phyloP scores from a whole-genome alignment of 2,888 invertebrate species.

The Hedychridium roseum region DNA sequence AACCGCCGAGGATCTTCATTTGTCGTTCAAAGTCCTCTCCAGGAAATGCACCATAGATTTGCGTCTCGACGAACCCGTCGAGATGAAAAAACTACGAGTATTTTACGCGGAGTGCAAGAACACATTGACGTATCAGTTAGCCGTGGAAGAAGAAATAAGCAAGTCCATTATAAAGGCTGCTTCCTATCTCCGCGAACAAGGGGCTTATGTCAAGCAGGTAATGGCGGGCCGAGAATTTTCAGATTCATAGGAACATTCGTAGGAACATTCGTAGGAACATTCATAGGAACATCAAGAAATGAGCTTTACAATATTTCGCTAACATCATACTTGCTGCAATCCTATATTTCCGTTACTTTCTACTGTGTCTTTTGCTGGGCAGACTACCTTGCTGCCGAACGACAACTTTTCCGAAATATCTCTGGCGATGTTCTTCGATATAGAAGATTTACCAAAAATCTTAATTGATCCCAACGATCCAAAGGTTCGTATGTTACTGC shows the following conservation, averaged over 20 bases:
- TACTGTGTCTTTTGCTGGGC: too few relatives aligned
- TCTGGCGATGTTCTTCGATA: conserved; percentile 65
- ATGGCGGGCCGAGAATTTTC: too few relatives aligned
- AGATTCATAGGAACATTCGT: too few relatives aligned
- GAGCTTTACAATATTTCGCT: too few relatives aligned
- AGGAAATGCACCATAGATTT: conserved; percentile 63
- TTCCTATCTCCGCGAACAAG: conserved; percentile 65
- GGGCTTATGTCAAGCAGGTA: conserved; percentile 62
- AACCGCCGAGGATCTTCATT: conserved; percentile 77
- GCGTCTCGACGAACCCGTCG: conserved; percentile 67
- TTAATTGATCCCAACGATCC: conserved; percentile 66
- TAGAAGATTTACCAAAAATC: conserved; percentile 68
- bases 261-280: too few relatives aligned
- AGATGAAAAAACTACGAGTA: conserved; percentile 65
- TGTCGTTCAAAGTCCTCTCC: conserved; percentile 72
- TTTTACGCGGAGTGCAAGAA: conserved; percentile 73
- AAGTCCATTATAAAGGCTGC: conserved; percentile 65
- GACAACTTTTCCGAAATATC: conserved; percentile 67
- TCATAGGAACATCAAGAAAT: too few relatives aligned
- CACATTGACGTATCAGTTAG: conserved; percentile 65
- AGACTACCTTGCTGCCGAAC: too few relatives aligned
- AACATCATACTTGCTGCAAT: too few relatives aligned
- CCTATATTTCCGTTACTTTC: too few relatives aligned
- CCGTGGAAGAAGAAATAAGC: conserved; percentile 67
- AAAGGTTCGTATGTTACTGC: conserved; percentile 57